Percentiles rank a stretch among this genome's conserved stretches.
phyloP scores from a whole-genome alignment of 2,113 vertebrate species.

The Boulengeromyrus knoepffleri region DNA sequence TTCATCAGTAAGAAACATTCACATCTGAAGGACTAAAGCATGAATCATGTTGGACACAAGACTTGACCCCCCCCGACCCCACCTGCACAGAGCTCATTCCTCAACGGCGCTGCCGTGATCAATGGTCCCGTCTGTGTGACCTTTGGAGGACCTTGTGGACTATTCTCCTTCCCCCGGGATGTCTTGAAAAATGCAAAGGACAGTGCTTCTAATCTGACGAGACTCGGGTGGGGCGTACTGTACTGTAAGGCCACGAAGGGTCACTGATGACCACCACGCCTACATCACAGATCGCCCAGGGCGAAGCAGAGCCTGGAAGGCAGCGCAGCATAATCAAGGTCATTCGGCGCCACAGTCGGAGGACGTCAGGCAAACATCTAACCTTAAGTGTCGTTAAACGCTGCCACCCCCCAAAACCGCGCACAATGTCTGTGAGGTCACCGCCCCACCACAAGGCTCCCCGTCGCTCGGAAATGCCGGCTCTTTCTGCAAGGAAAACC shows the following conservation, averaged over 20 bases:
- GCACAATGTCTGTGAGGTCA: not conserved
- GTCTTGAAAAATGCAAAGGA: not conserved
- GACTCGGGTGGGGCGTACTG: not conserved
- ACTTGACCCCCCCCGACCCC: not conserved
- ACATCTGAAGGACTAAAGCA: not conserved
- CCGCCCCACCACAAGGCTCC: not conserved
- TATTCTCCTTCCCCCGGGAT: not conserved
- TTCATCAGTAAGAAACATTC: not conserved
- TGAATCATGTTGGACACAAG: not conserved
- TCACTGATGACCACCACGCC: not conserved
- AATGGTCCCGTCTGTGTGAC: constrained; percentile 14
- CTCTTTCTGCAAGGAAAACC: not conserved
- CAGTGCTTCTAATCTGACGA: not conserved
- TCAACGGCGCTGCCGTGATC: constrained; percentile 19
- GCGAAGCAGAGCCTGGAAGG: not conserved
- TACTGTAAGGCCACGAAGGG: not conserved
- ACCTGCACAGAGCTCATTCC: constrained; percentile 5
- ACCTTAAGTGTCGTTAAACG: not conserved
- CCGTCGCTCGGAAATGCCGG: not conserved
- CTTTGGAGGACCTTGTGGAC: not conserved
- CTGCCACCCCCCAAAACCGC: not conserved
- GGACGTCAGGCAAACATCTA: not conserved
- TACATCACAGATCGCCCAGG: not conserved
- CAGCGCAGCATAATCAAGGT: not conserved
- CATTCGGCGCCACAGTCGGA: not conserved